These are phyloP conservation scores for Cygnus atratus DNA, from an alignment of 2,113 vertebrate species.

Conservation along the genomic window DNA sequence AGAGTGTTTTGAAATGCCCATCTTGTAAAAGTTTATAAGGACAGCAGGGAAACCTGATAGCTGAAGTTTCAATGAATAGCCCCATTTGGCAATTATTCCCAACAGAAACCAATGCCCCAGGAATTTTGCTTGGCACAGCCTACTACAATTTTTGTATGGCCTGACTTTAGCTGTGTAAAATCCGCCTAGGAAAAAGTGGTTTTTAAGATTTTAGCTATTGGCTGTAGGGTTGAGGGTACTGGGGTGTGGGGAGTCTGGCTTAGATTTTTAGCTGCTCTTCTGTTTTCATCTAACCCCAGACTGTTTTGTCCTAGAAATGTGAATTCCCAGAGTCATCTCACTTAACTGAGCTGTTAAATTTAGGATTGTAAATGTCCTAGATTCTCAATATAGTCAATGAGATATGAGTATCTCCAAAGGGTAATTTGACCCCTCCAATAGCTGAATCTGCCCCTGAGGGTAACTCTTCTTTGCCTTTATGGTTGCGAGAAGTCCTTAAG, in stretches of 20 bases:
- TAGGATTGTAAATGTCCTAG: constrained; percentile 40
- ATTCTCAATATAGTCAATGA: constrained; percentile 52
- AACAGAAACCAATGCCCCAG: background rate
- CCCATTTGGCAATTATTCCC: background rate
- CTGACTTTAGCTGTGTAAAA: background rate
- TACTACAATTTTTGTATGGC: background rate
- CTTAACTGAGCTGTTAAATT: constrained; percentile 48
- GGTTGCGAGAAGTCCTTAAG: background rate
- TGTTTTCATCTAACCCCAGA: background rate
- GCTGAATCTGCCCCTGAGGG: background rate
- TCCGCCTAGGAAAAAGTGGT: background rate
- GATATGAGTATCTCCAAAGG: background rate
- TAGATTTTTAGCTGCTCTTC: background rate
- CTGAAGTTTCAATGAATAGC: background rate
- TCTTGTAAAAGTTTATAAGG: background rate
- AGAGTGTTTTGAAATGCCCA: background rate
- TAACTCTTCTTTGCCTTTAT: background rate
- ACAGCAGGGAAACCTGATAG: background rate
- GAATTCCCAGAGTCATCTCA: constrained; percentile 19
- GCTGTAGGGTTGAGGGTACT: background rate
- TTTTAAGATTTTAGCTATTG: background rate
- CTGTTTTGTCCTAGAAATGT: constrained; percentile 45
- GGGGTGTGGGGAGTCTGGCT: background rate
- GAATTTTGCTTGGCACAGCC: background rate
- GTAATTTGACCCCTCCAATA: constrained; percentile 1